Conservation (phyloP, 2,888 invertebrate genomes). For the Cryptocephalus primarius region DNA sequence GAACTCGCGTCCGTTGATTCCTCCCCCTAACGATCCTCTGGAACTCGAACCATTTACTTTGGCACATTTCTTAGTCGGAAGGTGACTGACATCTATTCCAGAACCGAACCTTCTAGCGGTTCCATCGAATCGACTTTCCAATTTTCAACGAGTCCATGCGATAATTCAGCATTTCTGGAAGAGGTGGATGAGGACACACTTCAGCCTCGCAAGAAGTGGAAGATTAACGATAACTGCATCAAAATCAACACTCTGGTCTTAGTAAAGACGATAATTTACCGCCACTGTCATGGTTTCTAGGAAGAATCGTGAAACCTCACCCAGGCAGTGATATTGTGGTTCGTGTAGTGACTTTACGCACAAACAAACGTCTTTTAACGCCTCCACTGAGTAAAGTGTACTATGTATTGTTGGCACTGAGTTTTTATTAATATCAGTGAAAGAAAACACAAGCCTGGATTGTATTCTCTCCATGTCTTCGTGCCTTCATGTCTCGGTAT, state of each 20-base stretch:
- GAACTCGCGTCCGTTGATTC: neutral
- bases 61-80: conserved; percentile 1
- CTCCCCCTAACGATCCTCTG: neutral
- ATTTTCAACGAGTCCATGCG: neutral
- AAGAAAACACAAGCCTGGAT: too few relatives aligned
- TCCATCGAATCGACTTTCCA: neutral
- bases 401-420: too few relatives aligned
- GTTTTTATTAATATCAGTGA: too few relatives aligned
- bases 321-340: neutral
- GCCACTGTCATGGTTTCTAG: conserved; percentile 2
- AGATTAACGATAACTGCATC: neutral
- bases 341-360: conserved; percentile 1
- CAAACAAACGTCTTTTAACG: neutral
- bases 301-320: neutral
- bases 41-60: neutral
- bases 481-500: too few relatives aligned
- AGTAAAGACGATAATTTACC: conserved; percentile 1
- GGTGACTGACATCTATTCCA: neutral
- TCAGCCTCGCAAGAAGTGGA: neutral
- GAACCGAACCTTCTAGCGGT: neutral
- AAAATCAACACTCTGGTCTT: neutral
- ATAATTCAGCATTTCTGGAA: conserved; percentile 1
- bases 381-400: too few relatives aligned
- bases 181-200: neutral
- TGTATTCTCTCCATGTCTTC: too few relatives aligned